Conservation (phyloP, 1,140 invertebrate species). For the Nasonia longicornis region DNA sequence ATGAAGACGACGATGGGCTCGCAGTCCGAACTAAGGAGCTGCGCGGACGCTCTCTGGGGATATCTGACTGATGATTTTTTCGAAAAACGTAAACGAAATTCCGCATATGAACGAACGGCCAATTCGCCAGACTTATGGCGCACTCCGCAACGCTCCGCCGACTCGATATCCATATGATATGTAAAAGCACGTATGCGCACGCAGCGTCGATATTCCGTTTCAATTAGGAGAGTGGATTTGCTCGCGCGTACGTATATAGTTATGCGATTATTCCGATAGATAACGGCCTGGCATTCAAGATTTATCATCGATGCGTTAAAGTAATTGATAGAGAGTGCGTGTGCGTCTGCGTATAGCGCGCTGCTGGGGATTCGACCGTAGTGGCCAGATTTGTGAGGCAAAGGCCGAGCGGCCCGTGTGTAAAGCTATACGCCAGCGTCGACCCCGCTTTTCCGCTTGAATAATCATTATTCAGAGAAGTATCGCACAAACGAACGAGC, state of each 20-base stretch:
- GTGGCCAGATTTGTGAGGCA: conserved; percentile 29
- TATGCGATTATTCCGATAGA: conserved; percentile 43
- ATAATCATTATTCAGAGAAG: conserved; percentile 56
- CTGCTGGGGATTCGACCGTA: background rate
- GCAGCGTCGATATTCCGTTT: conserved; percentile 19
- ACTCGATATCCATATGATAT: conserved; percentile 12
- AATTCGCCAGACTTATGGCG: background rate
- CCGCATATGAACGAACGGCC: background rate
- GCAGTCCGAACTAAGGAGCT: too few species aligned
- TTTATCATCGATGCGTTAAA: conserved; percentile 56
- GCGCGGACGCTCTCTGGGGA: too few species aligned
- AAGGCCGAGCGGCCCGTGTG: background rate
- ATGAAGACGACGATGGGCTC: too few species aligned
- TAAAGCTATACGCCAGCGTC: background rate
- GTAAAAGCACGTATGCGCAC: conserved; percentile 12
- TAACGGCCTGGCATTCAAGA: conserved; percentile 49
- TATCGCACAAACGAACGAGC: conserved; percentile 51
- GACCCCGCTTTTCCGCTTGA: conserved; percentile 50
- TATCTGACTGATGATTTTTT: too few species aligned
- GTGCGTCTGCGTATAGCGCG: conserved; percentile 34
- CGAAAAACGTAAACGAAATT: too few species aligned
- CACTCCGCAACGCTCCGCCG: background rate
- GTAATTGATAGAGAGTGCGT: conserved; percentile 53
- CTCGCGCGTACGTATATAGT: background rate
- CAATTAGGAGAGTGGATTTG: conserved; percentile 44